Percentiles rank a stretch among this genome's conserved stretches.
Conservation (phyloP, 2,888 invertebrate genomes). For the Apantesis nais region DNA sequence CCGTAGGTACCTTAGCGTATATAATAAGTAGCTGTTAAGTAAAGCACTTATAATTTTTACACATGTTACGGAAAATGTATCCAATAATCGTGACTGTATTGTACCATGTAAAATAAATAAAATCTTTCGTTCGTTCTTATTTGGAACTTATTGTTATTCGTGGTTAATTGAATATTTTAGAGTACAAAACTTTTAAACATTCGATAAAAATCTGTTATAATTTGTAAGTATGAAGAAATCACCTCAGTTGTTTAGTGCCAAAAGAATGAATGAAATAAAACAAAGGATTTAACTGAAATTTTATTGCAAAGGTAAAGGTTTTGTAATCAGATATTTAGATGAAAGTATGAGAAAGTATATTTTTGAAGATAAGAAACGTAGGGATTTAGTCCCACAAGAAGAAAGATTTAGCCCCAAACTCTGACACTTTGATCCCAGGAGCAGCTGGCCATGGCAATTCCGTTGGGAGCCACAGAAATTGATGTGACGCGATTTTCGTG, state of each 20-base stretch:
- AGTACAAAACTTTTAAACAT: no score
- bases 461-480: constrained; percentile 92
- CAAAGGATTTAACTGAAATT: constrained; percentile 2
- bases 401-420: constrained; percentile 90
- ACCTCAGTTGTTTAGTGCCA: background rate
- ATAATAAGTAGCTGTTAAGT: background rate
- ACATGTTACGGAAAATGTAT: no score
- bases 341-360: constrained; percentile 8
- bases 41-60: no score
- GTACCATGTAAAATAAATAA: no score
- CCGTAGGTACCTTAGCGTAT: background rate
- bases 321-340: constrained; percentile 10
- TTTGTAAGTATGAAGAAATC: background rate
- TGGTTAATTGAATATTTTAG: no score
- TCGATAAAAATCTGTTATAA: background rate
- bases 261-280: background rate
- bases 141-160: no score
- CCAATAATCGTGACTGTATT: no score
- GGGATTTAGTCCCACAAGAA: background rate
- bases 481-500: constrained; percentile 97
- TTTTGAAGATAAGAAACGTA: background rate
- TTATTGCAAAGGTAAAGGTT: background rate
- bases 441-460: constrained; percentile 94
- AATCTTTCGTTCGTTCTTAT: no score
- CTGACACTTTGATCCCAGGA: constrained; percentile 96